These are phyloP conservation scores for Acleris literana DNA, from an alignment of 2,888 invertebrate species.

Conservation along the genomic window DNA sequence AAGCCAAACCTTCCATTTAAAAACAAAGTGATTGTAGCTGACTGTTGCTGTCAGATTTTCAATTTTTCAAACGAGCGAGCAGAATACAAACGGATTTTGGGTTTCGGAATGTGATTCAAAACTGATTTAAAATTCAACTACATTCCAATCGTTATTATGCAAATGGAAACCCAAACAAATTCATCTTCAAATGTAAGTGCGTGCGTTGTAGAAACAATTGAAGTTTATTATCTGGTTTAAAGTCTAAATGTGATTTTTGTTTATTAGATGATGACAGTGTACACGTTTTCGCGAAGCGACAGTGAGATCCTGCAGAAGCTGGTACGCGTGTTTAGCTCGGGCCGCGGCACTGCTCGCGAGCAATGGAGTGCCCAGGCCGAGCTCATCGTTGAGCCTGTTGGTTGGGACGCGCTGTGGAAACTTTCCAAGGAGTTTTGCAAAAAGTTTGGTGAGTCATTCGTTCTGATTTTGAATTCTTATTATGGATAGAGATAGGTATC, in stretches of 20 bases:
- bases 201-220: background rate
- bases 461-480: background rate
- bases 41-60: too few relatives aligned
- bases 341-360: constrained; percentile 66
- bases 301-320: constrained; percentile 68
- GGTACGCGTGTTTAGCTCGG: constrained; percentile 64
- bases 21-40: too few relatives aligned
- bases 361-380: constrained; percentile 80
- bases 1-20: too few relatives aligned
- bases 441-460: constrained; percentile 69
- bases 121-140: too few relatives aligned
- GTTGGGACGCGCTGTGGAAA: constrained; percentile 89
- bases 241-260: background rate
- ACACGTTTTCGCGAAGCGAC: constrained; percentile 70
- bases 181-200: constrained; percentile 12
- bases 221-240: background rate
- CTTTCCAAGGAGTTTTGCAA: constrained; percentile 86
- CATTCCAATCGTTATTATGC: too few relatives aligned
- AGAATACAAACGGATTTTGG: too few relatives aligned
- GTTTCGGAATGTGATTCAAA: too few relatives aligned
- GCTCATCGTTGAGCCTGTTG: constrained; percentile 84
- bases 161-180: too few relatives aligned
- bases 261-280: constrained; percentile 69
- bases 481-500: too few relatives aligned
- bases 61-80: too few relatives aligned